These are phyloP conservation scores for Cisticola juncidis DNA, from an alignment of 2,113 vertebrate genomes.

Conservation along the genomic window DNA sequence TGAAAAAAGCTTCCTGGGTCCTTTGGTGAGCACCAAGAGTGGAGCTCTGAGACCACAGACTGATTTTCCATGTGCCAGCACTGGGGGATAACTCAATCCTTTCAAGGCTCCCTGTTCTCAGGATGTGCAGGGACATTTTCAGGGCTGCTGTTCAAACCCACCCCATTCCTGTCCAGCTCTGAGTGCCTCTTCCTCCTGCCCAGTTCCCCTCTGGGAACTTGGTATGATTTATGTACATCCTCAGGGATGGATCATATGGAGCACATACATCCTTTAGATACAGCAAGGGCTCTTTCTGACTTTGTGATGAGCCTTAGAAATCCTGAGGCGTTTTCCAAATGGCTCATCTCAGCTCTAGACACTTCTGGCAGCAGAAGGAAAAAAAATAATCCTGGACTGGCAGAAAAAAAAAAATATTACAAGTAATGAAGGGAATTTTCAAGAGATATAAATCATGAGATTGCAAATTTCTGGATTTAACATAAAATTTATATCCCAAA, in stretches of 20 bases:
- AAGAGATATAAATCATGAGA: neutral
- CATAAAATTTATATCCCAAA: neutral
- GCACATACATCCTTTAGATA: fast-evolving
- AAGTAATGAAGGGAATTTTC: neutral
- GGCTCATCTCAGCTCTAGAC: neutral
- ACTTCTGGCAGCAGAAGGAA: neutral
- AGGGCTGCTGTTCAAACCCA: neutral
- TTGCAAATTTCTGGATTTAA: neutral
- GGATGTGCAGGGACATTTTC: fast-evolving
- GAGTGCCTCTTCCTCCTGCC: neutral
- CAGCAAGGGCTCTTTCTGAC: neutral
- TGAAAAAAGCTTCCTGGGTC: neutral
- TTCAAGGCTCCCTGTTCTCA: neutral
- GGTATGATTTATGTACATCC: neutral
- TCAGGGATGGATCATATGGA: fast-evolving
- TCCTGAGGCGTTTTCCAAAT: neutral
- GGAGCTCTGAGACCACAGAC: neutral
- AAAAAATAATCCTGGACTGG: neutral
- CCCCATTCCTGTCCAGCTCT: neutral
- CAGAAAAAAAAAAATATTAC: neutral
- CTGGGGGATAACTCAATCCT: neutral
- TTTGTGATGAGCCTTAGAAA: neutral
- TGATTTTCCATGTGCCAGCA: too few relatives aligned
- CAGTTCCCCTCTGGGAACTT: neutral
- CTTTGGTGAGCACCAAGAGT: neutral